These are phyloP conservation scores for Fragum sueziense DNA, from an alignment of 2,888 invertebrate genomes.

Conservation along the genomic window DNA sequence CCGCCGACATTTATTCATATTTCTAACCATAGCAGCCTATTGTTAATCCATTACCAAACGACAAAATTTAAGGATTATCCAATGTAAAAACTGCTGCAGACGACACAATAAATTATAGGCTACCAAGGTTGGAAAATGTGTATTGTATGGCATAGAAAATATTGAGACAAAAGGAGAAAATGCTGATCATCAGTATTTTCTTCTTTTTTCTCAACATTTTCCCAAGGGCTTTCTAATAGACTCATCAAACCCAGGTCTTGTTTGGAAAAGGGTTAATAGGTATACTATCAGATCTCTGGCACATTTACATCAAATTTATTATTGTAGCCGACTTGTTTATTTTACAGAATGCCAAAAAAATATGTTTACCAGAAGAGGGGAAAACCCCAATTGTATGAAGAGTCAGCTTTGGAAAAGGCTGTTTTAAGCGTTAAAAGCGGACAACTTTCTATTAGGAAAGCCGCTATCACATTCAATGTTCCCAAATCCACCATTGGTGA, in stretches of 20 bases:
- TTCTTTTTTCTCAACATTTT: background rate
- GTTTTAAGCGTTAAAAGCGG: conserved; percentile 22
- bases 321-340: background rate
- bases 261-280: background rate
- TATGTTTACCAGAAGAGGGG: conserved; percentile 7
- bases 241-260: background rate
- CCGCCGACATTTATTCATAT: background rate
- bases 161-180: conserved; percentile 2
- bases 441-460: conserved; percentile 25
- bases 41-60: background rate
- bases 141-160: background rate
- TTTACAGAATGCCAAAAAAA: conserved; percentile 19
- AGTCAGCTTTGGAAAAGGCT: conserved; percentile 3
- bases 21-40: background rate
- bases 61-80: background rate
- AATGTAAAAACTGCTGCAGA: background rate
- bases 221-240: background rate
- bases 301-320: background rate
- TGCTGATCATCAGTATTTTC: background rate
- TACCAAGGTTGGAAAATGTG: background rate
- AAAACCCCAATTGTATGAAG: background rate
- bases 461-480: conserved; percentile 21
- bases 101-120: background rate
- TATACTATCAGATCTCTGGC: background rate
- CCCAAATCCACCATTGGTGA: conserved; percentile 36